Evolutionary conservation across 1,140 invertebrate genomes (phyloP).

Genomic region (Megalonaias nervosa): DNA sequence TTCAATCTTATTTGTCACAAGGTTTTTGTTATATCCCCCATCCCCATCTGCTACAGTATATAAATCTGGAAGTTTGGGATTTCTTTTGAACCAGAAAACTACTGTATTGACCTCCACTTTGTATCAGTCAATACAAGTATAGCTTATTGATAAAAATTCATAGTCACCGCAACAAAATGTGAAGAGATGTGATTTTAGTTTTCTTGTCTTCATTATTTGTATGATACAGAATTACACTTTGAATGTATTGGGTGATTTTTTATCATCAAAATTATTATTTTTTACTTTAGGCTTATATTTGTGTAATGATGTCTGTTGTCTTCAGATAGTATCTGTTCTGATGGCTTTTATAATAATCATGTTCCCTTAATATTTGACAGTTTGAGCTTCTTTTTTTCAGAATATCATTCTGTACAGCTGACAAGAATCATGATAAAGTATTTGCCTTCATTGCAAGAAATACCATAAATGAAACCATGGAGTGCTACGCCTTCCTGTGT

Average conservation of each 20-base stretch:
- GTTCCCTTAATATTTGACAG: background rate
- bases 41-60: too few relatives aligned
- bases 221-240: too few relatives aligned
- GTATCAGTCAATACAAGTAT: too few relatives aligned
- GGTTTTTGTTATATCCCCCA: too few relatives aligned
- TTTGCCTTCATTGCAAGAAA: slow-evolving; percentile 89
- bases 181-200: too few relatives aligned
- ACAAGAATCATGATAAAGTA: slow-evolving; percentile 85
- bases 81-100: too few relatives aligned
- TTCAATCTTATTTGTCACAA: too few relatives aligned
- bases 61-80: too few relatives aligned
- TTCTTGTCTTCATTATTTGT: too few relatives aligned
- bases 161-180: too few relatives aligned
- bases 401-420: slow-evolving; percentile 92
- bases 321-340: background rate
- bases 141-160: too few relatives aligned
- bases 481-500: slow-evolving; percentile 90
- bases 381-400: slow-evolving; percentile 73
- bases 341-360: background rate
- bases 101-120: too few relatives aligned
- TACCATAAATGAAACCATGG: slow-evolving; percentile 81
- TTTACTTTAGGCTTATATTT: background rate
- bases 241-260: background rate
- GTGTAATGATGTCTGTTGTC: background rate
- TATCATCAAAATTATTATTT: background rate